Base-by-base conservation (phyloP, 2,888 invertebrate genomes). In the Pelosia muscerda region DNA sequence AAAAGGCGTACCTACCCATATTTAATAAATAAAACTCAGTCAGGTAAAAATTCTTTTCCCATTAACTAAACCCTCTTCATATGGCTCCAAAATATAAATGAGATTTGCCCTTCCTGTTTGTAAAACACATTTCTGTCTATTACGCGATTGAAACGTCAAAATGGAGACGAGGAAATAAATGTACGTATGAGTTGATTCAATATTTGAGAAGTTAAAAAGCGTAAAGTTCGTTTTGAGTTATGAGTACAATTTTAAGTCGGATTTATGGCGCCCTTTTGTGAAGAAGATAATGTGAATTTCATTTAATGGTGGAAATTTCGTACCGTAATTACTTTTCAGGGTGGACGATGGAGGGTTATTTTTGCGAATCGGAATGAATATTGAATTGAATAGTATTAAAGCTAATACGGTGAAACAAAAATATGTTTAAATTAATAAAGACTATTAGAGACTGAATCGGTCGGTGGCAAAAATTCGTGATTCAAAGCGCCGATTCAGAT, bases 101-200 rank as follows among this genome's bases (percentile, higher is more conserved):
- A 38, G 55, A 61, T 66, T 66, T 65, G 25, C 23, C 22, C 2
- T 61, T 55, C 34, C 59, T 53, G 42, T 58, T 23, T 58, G 19
- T 15, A 19, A 58, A 65, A 34, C 42, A 59, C 68, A 60, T 53
- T 53, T 54, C 53, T 28, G 28, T 53, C 13, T 53, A 68, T 63
- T 38, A 59, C 56, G 49, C 42, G 64, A 69, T 34, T 62, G 59
- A 28, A 55, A n/a, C 53, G 34, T 61, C 25, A 34, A 54, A 60
- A 62, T 6, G 15, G 49, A 55, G 61, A 61, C 42, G 25, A 53
- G 55, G 28, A 54, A 65, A 53, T 63, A 62, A 63, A 22, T 55
- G 59, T 59, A 59, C 31, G 26, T 64, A 54, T 49, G 61, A 57
- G 34, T 38, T 60, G 34, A 66, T 60, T 60, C 54, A 66, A 64